Evolutionary conservation across 2,797 vertebrate genomes (phyloP), one percentile per base, ranked within the genome.

Genomic region (Diplodus puntazzo): DNA sequence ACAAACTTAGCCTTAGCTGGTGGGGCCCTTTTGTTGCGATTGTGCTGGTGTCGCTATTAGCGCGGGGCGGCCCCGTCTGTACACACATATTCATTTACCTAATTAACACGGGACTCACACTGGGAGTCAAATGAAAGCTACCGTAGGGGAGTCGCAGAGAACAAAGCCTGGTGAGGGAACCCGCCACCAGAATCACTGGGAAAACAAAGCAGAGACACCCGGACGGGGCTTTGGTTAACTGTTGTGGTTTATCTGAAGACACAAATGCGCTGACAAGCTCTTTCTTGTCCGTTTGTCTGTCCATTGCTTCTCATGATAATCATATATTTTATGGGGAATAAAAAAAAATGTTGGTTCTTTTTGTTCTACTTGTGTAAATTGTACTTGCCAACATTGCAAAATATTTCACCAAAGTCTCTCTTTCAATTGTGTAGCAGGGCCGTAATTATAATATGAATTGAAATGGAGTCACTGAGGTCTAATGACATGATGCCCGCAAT

Each of bases 71-170:
- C 90, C 88, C 85, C 74, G 84, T 89, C 86, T 88, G 86, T 88
- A 92, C 91, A 92, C 90, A 89, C 87, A 71, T 92, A 92, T 90
- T 91, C 93, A 91, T 95, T 93, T 94, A 95, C 92, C 94, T 93
- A 95, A 95, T 95, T 95, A 95, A 94, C 92, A 94, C 80, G 34
- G 93, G 87, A 84, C 88, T 93, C 95, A 95, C 91, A 94, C 93
- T 94, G 94, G 88, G 94, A 93, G 92, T 94, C 93, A 92, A 94
- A 94, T 94, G 93, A 93, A 94, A 92, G 92, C 92, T 91, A 92
- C 87, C 86, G 70, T 91, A 77, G 89, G 88, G 89, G 91, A 91
- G 91, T 89, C 88, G 76, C 86, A 68, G 73, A 92, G 91, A 93
- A 95, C 94, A 94, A 94, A 95, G 94, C 86, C 85, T 66, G 82